phyloP scores from a whole-genome alignment of 2,113 vertebrate genomes.

The Gymnogyps californianus region DNA sequence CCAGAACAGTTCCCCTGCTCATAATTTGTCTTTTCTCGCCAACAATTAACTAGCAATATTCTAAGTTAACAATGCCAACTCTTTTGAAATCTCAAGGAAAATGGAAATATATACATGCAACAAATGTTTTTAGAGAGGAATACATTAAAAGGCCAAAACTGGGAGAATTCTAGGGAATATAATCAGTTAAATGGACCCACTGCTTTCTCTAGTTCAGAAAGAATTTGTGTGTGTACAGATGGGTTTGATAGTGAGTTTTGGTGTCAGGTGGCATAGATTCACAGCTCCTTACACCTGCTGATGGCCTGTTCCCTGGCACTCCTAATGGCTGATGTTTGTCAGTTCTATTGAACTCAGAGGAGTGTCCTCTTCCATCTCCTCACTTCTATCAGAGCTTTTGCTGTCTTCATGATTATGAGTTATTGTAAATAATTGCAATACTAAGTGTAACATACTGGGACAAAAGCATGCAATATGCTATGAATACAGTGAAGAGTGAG shows the following conservation, averaged over 20 bases:
- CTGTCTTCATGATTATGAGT: not conserved
- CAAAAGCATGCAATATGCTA: not conserved
- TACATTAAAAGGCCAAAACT: not conserved
- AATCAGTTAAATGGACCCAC: not conserved
- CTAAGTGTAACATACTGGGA: not conserved
- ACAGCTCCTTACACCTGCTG: not conserved
- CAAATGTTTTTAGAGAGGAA: not conserved
- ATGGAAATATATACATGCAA: not conserved
- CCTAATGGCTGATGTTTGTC: not conserved
- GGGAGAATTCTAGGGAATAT: not conserved
- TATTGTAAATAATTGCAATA: not conserved
- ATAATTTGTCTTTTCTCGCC: constrained; percentile 95
- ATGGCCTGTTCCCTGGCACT: fast-evolving
- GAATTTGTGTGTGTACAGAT: not conserved
- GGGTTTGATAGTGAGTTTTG: not conserved
- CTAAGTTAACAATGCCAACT: constrained; percentile 93
- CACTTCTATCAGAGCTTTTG: not conserved
- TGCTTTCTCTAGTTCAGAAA: not conserved
- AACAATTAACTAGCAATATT: constrained; percentile 95
- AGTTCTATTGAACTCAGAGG: not conserved
- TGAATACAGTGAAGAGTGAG: not conserved
- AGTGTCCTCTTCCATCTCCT: not conserved
- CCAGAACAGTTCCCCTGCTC: constrained; percentile 85
- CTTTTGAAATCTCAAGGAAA: constrained; percentile 76
- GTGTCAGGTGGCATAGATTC: not conserved